Evolutionary conservation across 1,140 invertebrate species (phyloP).

Genomic region (Neoseiulus cucumeris): DNA sequence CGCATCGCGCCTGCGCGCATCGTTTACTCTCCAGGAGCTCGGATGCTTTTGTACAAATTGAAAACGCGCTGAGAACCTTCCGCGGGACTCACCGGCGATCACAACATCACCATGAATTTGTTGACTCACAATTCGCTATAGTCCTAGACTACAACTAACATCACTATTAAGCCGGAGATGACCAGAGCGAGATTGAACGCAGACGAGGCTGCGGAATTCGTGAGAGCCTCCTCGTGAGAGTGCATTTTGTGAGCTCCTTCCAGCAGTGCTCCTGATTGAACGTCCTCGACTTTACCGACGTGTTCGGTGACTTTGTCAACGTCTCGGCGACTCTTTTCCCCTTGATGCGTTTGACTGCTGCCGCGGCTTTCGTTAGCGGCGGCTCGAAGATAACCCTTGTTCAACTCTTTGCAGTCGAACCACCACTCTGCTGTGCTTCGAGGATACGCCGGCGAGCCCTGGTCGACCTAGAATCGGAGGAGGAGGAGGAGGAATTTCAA

Average conservation of each 20-base stretch:
- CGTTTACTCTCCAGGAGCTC: too few species aligned
- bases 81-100: too few species aligned
- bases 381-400: not conserved
- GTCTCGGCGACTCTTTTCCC: not conserved
- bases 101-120: too few species aligned
- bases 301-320: not conserved
- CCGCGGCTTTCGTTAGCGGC: not conserved
- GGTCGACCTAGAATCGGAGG: constrained; percentile 22
- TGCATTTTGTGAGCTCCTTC: not conserved
- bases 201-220: too few species aligned
- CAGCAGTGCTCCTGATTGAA: not conserved
- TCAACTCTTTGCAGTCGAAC: constrained; percentile 23
- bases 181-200: too few species aligned
- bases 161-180: too few species aligned
- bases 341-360: not conserved
- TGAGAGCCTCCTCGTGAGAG: too few species aligned
- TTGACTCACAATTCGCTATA: too few species aligned
- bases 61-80: too few species aligned
- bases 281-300: not conserved
- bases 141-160: too few species aligned
- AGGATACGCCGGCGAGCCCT: constrained; percentile 22
- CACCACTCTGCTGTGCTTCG: constrained; percentile 25
- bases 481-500: constrained; percentile 25
- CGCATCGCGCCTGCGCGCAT: too few species aligned
- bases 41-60: too few species aligned